Evolutionary conservation across 2,888 invertebrate genomes (phyloP).

Genomic region (Oligia latruncula): DNA sequence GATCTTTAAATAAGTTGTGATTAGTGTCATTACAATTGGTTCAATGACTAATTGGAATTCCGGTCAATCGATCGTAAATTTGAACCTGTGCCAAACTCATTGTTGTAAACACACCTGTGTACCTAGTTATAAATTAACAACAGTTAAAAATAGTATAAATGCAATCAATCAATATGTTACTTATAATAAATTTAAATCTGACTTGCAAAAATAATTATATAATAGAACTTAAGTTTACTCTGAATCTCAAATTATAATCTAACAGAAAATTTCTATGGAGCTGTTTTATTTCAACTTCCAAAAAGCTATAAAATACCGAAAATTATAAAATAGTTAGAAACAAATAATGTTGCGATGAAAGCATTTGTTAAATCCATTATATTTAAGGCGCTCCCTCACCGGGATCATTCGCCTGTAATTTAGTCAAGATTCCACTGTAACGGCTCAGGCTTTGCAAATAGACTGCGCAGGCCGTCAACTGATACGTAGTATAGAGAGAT

Average conservation of each 20-base stretch:
- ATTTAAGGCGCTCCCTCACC: too few relatives aligned
- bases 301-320: background rate
- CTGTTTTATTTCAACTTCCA: slow-evolving; percentile 37
- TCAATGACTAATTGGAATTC: slow-evolving; percentile 60
- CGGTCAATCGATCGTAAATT: slow-evolving; percentile 53
- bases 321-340: too few relatives aligned
- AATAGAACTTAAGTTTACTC: slow-evolving; percentile 26
- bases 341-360: background rate
- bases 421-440: background rate
- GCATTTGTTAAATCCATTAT: background rate
- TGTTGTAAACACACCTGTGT: slow-evolving; percentile 32
- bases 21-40: slow-evolving; percentile 55
- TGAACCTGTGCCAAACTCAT: slow-evolving; percentile 47
- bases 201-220: slow-evolving; percentile 6
- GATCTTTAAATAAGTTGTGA: slow-evolving; percentile 42
- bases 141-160: slow-evolving; percentile 34
- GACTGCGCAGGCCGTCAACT: too few relatives aligned
- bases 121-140: slow-evolving; percentile 11
- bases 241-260: slow-evolving; percentile 33
- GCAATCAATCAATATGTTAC: slow-evolving; percentile 15
- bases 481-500: too few relatives aligned
- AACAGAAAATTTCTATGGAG: background rate
- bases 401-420: background rate
- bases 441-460: background rate
- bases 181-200: slow-evolving; percentile 19